These are phyloP conservation scores for Steinernema hermaphroditum DNA, from an alignment of 2,888 invertebrate genomes.

Conservation along the genomic window DNA sequence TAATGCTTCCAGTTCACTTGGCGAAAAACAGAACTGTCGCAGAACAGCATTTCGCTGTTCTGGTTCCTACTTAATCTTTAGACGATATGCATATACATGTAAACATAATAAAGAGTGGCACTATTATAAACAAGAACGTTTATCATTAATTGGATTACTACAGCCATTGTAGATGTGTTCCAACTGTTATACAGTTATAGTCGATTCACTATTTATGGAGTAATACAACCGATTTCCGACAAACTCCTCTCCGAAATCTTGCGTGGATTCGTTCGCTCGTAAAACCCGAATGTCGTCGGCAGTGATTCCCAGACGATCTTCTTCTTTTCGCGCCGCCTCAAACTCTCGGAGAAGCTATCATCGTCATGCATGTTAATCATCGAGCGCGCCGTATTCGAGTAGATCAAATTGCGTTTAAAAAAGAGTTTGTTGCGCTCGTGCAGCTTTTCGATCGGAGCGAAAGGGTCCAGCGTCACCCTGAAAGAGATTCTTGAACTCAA, in stretches of 20 bases:
- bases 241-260: background rate
- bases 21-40: too few species aligned
- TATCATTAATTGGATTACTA: too few species aligned
- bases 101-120: too few species aligned
- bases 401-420: conserved; percentile 34
- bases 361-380: conserved; percentile 43
- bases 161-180: too few species aligned
- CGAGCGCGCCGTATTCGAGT: conserved; percentile 39
- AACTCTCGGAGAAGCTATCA: background rate
- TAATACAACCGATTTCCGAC: too few species aligned
- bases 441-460: conserved; percentile 26
- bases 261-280: background rate
- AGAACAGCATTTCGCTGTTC: background rate
- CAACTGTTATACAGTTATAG: too few species aligned
- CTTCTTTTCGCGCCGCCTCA: background rate
- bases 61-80: too few species aligned
- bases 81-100: too few species aligned
- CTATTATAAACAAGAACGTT: too few species aligned
- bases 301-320: background rate
- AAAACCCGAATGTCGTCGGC: background rate
- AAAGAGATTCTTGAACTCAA: background rate
- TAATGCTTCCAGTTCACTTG: too few species aligned
- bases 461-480: conserved; percentile 40
- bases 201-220: too few species aligned
- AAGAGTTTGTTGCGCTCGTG: conserved; percentile 35